Percentiles rank a stretch among this genome's conserved stretches.
Conservation (phyloP, 2,113 vertebrate genomes). For the Paraplagusia blochii region DNA sequence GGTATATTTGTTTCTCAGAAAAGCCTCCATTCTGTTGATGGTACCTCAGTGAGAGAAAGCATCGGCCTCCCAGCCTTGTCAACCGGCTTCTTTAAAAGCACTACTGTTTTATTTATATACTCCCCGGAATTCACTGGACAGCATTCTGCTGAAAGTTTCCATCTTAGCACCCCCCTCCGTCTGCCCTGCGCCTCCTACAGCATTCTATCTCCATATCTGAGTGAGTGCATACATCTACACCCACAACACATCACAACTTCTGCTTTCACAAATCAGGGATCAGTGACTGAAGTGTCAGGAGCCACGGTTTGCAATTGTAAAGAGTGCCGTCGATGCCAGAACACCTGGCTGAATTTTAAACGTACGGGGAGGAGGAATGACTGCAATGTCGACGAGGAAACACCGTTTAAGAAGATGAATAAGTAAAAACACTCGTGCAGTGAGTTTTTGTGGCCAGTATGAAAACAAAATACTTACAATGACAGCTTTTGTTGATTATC, state of each 20-base stretch:
- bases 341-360: slow-evolving; percentile 63
- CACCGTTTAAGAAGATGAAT: no score
- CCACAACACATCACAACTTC: slow-evolving; percentile 56
- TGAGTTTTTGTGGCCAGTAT: neutral
- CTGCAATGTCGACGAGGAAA: no score
- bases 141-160: slow-evolving; percentile 33
- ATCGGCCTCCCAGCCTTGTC: neutral
- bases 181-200: slow-evolving; percentile 17
- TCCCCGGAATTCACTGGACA: slow-evolving; percentile 45
- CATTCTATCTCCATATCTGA: slow-evolving; percentile 39
- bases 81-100: slow-evolving; percentile 50
- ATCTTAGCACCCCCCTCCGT: slow-evolving; percentile 7
- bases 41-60: slow-evolving; percentile 17
- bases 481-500: no score
- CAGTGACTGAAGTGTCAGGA: slow-evolving; percentile 6
- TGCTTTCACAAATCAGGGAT: slow-evolving; percentile 39
- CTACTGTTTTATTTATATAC: slow-evolving; percentile 65
- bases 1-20: neutral
- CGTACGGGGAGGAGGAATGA: slow-evolving; percentile 49
- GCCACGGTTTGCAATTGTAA: slow-evolving; percentile 71
- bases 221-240: slow-evolving; percentile 23
- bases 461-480: slow-evolving; percentile 14
- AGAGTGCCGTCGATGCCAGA: slow-evolving; percentile 60
- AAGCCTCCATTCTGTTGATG: slow-evolving; percentile 3
- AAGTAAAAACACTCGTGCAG: no score